These are phyloP conservation scores for Parauchenoglanis ngamensis DNA, from an alignment of 2,797 vertebrate genomes.

Conservation along the genomic window DNA sequence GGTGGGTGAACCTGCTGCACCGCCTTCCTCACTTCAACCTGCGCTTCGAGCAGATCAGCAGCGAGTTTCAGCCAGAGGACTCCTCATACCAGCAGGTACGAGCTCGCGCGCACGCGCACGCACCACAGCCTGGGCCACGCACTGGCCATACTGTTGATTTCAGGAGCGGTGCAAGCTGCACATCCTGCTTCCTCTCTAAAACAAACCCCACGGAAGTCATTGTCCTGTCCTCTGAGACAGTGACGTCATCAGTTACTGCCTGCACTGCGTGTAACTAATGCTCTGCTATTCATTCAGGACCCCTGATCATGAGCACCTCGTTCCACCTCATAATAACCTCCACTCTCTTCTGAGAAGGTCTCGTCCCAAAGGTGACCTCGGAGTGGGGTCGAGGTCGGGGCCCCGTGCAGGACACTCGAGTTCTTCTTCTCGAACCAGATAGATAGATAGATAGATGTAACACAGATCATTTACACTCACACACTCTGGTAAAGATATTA, in stretches of 20 bases:
- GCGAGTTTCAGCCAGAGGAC: slow-evolving; percentile 88
- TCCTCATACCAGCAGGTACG: slow-evolving; percentile 90
- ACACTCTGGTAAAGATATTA: no score
- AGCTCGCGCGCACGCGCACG: background rate
- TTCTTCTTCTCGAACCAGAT: background rate
- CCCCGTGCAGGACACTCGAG: background rate
- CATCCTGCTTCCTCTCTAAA: no score
- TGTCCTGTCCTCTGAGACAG: background rate
- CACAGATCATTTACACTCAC: no score
- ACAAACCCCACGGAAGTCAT: background rate
- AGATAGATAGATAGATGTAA: no score
- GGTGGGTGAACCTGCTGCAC: slow-evolving; percentile 94
- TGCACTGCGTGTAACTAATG: background rate
- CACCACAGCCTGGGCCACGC: background rate
- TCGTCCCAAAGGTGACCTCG: background rate
- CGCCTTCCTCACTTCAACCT: slow-evolving; percentile 89
- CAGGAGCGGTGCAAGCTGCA: background rate
- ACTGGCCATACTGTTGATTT: background rate
- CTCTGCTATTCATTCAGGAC: no score
- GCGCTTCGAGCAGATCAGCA: slow-evolving; percentile 84
- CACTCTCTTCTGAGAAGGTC: background rate
- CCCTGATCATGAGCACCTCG: background rate
- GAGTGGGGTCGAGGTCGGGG: background rate
- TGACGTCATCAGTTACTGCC: slow-evolving; percentile 30
- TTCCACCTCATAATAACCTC: background rate